These are phyloP conservation scores for Salmo trutta DNA, from an alignment of 2,797 vertebrate genomes.

Conservation along the genomic window DNA sequence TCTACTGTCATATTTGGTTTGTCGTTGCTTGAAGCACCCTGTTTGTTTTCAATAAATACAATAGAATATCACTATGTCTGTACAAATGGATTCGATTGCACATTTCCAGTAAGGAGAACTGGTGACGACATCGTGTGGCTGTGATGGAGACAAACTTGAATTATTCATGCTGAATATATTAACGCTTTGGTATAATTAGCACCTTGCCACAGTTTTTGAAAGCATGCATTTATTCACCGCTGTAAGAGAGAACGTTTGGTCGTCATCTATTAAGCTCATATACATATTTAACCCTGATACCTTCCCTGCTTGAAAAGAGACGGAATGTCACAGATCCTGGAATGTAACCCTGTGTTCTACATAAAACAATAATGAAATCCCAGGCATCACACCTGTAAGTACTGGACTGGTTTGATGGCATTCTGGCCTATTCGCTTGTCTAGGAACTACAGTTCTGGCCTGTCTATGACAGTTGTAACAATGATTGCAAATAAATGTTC, in stretches of 20 bases:
- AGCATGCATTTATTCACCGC: slow-evolving; percentile 61
- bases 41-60: slow-evolving; percentile 83
- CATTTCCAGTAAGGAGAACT: slow-evolving; percentile 69
- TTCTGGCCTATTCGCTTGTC: slow-evolving; percentile 27
- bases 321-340: slow-evolving; percentile 10
- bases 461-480: slow-evolving; percentile 43
- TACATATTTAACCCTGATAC: slow-evolving; percentile 51
- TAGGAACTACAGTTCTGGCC: slow-evolving; percentile 16
- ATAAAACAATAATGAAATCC: slow-evolving; percentile 31
- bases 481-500: slow-evolving; percentile 49
- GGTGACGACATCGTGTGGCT: slow-evolving; percentile 43
- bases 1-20: slow-evolving; percentile 66
- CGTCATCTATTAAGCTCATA: slow-evolving; percentile 43
- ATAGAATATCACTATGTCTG: slow-evolving; percentile 82
- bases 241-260: slow-evolving; percentile 38
- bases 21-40: slow-evolving; percentile 71
- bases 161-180: slow-evolving; percentile 28
- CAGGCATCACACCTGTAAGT: slow-evolving; percentile 43
- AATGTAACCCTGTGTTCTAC: slow-evolving; percentile 10
- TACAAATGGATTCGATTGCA: slow-evolving; percentile 81
- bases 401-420: slow-evolving; percentile 50
- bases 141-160: slow-evolving; percentile 53
- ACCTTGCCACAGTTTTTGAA: slow-evolving; percentile 63
- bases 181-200: slow-evolving; percentile 65
- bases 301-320: slow-evolving; percentile 29